Evolutionary conservation across 2,797 vertebrate species (phyloP).

Genomic region (Neomorphus geoffroyi): DNA sequence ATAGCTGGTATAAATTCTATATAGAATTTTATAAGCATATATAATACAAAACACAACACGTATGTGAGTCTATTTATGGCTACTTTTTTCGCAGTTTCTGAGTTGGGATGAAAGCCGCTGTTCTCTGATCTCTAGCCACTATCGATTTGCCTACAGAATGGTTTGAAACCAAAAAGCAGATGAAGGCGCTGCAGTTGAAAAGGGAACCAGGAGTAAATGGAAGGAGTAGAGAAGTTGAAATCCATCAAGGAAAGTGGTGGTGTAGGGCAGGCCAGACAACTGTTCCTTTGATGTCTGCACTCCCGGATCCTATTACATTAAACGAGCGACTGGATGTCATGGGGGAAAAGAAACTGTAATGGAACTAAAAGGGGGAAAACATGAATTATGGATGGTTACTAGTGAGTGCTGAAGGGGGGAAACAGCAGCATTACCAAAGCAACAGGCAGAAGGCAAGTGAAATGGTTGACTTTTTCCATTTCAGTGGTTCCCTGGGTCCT

Average conservation of each 20-base stretch:
- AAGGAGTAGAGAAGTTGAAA: neutral
- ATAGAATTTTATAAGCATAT: neutral
- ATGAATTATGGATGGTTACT: conserved; percentile 41
- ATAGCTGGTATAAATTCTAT: neutral
- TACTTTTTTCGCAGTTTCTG: neutral
- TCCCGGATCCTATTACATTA: neutral
- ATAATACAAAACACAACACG: too few species aligned
- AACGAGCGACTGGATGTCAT: neutral
- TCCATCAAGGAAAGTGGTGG: neutral
- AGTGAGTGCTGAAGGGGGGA: neutral
- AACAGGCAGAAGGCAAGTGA: neutral
- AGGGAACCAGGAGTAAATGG: conserved; percentile 4
- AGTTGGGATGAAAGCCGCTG: neutral
- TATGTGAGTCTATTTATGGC: neutral
- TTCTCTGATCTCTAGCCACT: neutral
- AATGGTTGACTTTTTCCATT: neutral
- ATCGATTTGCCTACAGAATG: neutral
- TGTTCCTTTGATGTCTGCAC: neutral
- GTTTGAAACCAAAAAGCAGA: neutral
- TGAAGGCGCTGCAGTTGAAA: neutral
- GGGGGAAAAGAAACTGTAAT: conserved; percentile 8
- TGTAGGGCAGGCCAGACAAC: neutral
- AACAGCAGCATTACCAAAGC: neutral
- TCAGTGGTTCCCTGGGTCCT: neutral
- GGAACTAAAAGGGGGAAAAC: neutral